These are phyloP conservation scores for Patella caerulea DNA, from an alignment of 2,888 invertebrate species.

Conservation along the genomic window DNA sequence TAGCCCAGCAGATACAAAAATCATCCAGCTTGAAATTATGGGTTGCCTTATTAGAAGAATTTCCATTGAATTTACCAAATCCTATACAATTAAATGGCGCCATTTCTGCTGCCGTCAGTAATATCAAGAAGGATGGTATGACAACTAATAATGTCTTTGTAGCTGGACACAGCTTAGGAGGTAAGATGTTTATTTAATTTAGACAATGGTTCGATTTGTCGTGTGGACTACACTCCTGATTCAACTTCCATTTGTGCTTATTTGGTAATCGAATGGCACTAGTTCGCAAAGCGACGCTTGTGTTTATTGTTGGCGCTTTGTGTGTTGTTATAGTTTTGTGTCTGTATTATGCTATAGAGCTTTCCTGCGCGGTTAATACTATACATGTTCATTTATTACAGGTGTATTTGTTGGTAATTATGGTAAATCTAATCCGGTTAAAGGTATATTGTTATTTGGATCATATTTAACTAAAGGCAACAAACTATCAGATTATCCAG, in stretches of 20 bases:
- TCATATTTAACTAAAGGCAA: slow-evolving; percentile 47
- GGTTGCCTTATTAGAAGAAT: slow-evolving; percentile 49
- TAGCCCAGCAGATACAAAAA: slow-evolving; percentile 46
- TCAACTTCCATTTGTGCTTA: no score
- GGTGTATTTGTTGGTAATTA: slow-evolving; percentile 48
- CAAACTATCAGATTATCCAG: slow-evolving; percentile 45
- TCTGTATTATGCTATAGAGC: no score
- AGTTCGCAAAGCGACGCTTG: no score
- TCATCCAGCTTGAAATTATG: slow-evolving; percentile 44
- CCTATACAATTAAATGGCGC: slow-evolving; percentile 43
- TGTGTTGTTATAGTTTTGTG: no score
- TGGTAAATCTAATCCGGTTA: slow-evolving; percentile 37
- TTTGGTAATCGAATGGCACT: no score
- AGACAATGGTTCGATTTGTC: no score
- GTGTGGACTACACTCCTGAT: no score
- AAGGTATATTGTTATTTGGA: slow-evolving; percentile 51
- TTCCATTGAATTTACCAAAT: slow-evolving; percentile 45
- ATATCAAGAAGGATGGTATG: slow-evolving; percentile 44
- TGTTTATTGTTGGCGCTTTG: no score
- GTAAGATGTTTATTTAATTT: slow-evolving; percentile 31
- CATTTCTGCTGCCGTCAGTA: slow-evolving; percentile 36
- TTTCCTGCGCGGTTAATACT: neutral
- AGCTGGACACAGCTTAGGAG: slow-evolving; percentile 60
- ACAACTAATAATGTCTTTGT: slow-evolving; percentile 46
- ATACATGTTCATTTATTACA: slow-evolving; percentile 22